Conservation (phyloP, 2,797 vertebrate species). For the Hypotaenidia okinawae region DNA sequence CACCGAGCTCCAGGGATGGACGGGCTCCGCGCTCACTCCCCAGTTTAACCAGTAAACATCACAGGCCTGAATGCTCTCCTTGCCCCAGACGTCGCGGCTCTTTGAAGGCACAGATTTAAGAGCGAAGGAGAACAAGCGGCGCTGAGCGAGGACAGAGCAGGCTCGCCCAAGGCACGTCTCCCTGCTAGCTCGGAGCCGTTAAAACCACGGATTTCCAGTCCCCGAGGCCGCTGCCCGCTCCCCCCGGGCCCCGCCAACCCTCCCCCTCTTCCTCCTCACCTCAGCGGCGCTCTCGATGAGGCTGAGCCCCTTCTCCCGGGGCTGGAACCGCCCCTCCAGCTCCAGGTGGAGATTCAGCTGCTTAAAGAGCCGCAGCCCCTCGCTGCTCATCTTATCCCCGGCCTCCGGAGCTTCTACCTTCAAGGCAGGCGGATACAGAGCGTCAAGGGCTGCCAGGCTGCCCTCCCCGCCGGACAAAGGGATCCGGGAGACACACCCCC, state of each 20-base stretch:
- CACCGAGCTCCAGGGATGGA: background rate
- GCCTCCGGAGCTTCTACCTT: slow-evolving; percentile 72
- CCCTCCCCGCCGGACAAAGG: background rate
- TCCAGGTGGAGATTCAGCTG: slow-evolving; percentile 89
- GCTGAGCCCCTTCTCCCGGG: slow-evolving; percentile 88
- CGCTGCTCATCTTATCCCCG: slow-evolving; percentile 73
- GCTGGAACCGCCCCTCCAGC: slow-evolving; percentile 88
- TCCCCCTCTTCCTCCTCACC: slow-evolving; percentile 72
- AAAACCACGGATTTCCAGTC: background rate
- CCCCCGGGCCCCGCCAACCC: background rate
- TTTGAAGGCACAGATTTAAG: too few species aligned
- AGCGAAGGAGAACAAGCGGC: too few species aligned
- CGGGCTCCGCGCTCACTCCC: fast-evolving
- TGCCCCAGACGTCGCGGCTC: background rate
- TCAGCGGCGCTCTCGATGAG: slow-evolving; percentile 87
- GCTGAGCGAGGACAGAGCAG: too few species aligned
- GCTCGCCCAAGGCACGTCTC: too few species aligned
- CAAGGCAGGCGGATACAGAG: background rate
- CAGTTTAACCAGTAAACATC: too few species aligned
- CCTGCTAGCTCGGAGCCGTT: fast-evolving
- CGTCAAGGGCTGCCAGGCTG: background rate
- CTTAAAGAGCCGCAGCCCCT: slow-evolving; percentile 88
- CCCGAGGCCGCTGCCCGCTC: too few species aligned
- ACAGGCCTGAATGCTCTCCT: fast-evolving
- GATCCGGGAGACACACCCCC: background rate